Conservation (phyloP, 1,140 invertebrate species). For the Penaeus indicus region DNA sequence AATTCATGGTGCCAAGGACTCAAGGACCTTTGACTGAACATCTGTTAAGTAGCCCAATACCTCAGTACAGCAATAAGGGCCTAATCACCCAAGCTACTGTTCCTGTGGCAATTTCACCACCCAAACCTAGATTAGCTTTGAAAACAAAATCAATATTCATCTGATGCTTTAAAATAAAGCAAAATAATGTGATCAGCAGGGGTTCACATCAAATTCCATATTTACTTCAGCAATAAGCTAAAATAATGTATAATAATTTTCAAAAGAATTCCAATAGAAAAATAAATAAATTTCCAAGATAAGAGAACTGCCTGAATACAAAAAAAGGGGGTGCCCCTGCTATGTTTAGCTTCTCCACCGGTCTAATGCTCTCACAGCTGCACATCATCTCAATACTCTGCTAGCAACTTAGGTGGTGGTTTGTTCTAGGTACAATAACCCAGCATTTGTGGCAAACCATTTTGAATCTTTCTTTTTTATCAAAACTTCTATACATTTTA, state of each 20-base stretch:
- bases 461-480: not conserved
- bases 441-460: conserved; percentile 19
- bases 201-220: conserved; percentile 8
- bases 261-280: conserved; percentile 40
- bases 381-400: conserved; percentile 5
- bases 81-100: conserved; percentile 24
- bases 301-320: not conserved
- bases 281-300: conserved; percentile 17
- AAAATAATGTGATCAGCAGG: conserved; percentile 18
- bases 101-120: conserved; percentile 10
- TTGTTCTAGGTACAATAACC: conserved; percentile 25
- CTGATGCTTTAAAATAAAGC: conserved; percentile 39
- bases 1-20: conserved; percentile 24
- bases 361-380: conserved; percentile 16
- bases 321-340: conserved; percentile 18
- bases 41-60: conserved; percentile 39
- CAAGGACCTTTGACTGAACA: conserved; percentile 34
- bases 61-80: conserved; percentile 33
- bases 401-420: conserved; percentile 23
- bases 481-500: conserved; percentile 29
- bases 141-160: not conserved
- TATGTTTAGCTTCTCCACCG: conserved; percentile 17
- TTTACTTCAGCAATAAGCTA: conserved; percentile 41
- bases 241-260: conserved; percentile 25
- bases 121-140: conserved; percentile 14